Conservation (phyloP, 2,888 invertebrate species). For the Eucriotettix oculatus region DNA sequence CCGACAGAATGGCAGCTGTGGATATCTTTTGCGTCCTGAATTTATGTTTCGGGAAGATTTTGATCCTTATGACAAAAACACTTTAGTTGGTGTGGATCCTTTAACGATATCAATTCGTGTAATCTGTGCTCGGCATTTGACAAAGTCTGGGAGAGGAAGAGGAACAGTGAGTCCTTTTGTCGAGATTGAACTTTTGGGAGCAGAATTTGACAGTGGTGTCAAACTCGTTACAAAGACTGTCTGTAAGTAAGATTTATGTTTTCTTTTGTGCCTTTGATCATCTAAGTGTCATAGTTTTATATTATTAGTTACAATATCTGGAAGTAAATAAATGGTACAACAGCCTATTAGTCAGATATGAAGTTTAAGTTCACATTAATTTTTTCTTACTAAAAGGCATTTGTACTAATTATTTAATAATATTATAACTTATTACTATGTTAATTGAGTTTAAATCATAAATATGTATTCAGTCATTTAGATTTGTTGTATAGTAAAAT, state of each 20-base stretch:
- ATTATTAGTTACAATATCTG: too few relatives aligned
- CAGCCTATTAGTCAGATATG: too few relatives aligned
- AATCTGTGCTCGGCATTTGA: constrained; percentile 78
- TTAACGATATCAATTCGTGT: constrained; percentile 54
- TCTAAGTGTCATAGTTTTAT: too few relatives aligned
- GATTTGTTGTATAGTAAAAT: too few relatives aligned
- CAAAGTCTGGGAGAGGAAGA: constrained; percentile 54
- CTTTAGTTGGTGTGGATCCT: constrained; percentile 39
- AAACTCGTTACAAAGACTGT: constrained; percentile 75
- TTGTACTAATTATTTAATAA: too few relatives aligned
- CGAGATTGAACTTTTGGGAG: constrained; percentile 78
- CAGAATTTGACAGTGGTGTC: constrained; percentile 68
- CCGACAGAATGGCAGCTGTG: constrained; percentile 79
- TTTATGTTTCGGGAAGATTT: constrained; percentile 69
- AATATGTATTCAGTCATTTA: too few relatives aligned
- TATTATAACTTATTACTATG: too few relatives aligned
- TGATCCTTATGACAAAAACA: constrained; percentile 55
- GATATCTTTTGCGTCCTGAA: constrained; percentile 80
- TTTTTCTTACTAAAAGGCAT: too few relatives aligned
- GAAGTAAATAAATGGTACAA: too few relatives aligned
- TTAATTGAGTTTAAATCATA: too few relatives aligned
- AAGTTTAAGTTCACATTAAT: too few relatives aligned
- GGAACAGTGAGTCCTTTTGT: constrained; percentile 82
- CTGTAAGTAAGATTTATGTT: constrained; percentile 33
- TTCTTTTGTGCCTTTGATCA: too few relatives aligned